Conservation (phyloP, 2,888 invertebrate species). For the Platycheirus rosarum region DNA sequence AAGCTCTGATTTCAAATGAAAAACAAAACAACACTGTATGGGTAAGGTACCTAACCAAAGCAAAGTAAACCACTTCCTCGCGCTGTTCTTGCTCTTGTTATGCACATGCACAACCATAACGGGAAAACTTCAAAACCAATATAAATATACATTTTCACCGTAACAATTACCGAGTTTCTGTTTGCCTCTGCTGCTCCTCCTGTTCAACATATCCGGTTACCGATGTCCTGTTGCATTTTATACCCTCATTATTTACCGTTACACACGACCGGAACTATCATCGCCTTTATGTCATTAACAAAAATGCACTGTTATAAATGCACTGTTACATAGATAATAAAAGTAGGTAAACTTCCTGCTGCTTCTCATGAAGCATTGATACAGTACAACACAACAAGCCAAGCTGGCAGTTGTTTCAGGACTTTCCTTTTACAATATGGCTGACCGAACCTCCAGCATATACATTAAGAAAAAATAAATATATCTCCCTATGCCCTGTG, state of each 20-base stretch:
- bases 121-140: constrained; percentile 10
- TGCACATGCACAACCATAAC: not conserved
- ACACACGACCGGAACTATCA: constrained; percentile 45
- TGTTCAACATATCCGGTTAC: constrained; percentile 37
- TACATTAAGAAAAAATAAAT: constrained; percentile 13
- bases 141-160: constrained; percentile 31
- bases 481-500: not conserved
- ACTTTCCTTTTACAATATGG: not conserved
- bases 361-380: too few relatives aligned
- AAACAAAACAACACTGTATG: not conserved
- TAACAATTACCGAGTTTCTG: constrained; percentile 53
- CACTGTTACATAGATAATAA: constrained; percentile 24
- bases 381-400: too few relatives aligned
- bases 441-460: not conserved
- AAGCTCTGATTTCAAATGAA: not conserved
- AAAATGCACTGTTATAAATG: constrained; percentile 34
- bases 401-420: not conserved
- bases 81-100: not conserved
- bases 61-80: not conserved
- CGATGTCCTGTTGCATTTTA: constrained; percentile 45
- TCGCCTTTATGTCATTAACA: constrained; percentile 51
- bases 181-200: not conserved
- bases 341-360: constrained; percentile 10
- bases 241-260: constrained; percentile 53
- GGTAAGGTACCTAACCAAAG: not conserved